phyloP scores from a whole-genome alignment of 1,140 invertebrate species.

The Brachionus sp. region DNA sequence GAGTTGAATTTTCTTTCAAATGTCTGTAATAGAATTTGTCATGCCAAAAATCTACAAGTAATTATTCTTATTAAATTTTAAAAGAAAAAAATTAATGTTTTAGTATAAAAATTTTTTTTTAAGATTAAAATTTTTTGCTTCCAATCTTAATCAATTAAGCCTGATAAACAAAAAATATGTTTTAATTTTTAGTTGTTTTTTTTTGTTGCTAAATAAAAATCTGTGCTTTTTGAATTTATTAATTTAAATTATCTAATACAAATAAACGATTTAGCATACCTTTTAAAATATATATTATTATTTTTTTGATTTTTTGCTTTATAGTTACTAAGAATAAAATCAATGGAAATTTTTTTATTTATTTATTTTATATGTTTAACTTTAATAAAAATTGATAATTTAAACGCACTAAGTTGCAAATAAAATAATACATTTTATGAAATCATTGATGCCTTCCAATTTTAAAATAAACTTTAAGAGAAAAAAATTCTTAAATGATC shows the following conservation, averaged over 20 bases:
- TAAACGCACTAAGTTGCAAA: too few species aligned
- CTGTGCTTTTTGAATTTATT: neutral
- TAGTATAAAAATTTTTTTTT: neutral
- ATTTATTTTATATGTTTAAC: too few species aligned
- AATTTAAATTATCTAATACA: neutral
- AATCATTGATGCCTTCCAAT: too few species aligned
- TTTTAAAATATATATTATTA: too few species aligned
- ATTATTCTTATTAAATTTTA: neutral
- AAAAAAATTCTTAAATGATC: too few species aligned
- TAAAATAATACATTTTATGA: too few species aligned
- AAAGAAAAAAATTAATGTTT: neutral
- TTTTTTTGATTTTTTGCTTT: too few species aligned
- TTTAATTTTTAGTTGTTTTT: neutral
- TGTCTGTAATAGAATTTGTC: neutral
- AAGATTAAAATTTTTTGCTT: neutral
- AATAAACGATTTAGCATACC: neutral
- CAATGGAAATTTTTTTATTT: too few species aligned
- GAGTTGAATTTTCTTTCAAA: neutral
- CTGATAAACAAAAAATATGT: neutral
- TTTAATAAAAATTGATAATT: too few species aligned
- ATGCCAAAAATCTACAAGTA: conserved; percentile 16
- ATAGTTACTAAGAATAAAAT: too few species aligned
- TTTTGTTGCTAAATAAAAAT: neutral
- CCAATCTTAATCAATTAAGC: neutral
- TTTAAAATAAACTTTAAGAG: too few species aligned